Conservation (phyloP, 2,113 vertebrate genomes). For the Triplophysa dalaica region DNA sequence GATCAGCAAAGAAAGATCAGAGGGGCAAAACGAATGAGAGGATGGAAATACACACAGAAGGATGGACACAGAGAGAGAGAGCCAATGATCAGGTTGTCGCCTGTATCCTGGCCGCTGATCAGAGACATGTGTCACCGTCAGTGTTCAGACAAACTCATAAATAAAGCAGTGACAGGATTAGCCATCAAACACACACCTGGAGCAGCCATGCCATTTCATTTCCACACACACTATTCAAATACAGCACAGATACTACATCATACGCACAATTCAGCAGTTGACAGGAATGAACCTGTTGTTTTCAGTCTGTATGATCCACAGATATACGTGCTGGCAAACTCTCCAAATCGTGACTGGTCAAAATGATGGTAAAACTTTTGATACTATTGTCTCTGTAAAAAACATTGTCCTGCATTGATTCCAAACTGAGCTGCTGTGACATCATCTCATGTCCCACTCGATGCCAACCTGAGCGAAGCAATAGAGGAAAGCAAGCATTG, state of each 20-base stretch:
- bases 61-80: conserved; percentile 7
- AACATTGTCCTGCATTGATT: background rate
- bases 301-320: background rate
- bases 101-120: conserved; percentile 29
- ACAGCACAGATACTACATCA: background rate
- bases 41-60: conserved; percentile 33
- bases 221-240: conserved; percentile 2
- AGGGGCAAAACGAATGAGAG: conserved; percentile 24
- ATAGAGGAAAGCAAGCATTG: conserved; percentile 75
- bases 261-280: background rate
- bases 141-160: conserved; percentile 26
- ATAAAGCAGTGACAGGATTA: conserved; percentile 12
- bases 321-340: background rate
- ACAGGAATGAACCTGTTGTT: background rate
- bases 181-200: conserved; percentile 31
- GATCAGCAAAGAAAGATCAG: conserved; percentile 23
- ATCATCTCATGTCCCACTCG: conserved; percentile 61
- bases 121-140: conserved; percentile 30
- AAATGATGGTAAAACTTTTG: background rate
- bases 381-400: conserved; percentile 6
- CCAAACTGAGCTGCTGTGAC: background rate
- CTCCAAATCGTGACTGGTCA: background rate
- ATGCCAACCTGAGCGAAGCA: conserved; percentile 78
- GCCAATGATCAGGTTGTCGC: background rate
- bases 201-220: background rate